These are phyloP conservation scores for Sanderia malayensis DNA, from an alignment of 30 jellyfish, hydroid and myxozoan species.

Conservation along the genomic window DNA sequence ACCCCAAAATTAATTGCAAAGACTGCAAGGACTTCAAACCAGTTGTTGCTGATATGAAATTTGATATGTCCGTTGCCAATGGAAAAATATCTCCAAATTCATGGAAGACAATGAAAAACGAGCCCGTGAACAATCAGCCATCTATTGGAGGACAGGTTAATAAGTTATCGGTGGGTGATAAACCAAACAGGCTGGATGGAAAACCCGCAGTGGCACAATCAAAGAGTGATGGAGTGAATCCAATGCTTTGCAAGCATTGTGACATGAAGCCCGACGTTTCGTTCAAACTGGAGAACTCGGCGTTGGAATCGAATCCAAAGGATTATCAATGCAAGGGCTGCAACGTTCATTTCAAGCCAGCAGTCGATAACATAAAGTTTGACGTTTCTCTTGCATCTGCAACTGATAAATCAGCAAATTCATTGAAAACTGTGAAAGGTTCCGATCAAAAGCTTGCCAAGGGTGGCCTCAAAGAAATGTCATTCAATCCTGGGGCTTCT, in stretches of 20 bases:
- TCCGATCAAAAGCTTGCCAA: background rate
- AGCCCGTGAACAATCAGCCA: background rate
- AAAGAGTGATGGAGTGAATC: background rate
- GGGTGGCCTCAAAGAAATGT: background rate
- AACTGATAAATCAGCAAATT: constrained; percentile 14
- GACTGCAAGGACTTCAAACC: constrained; percentile 49
- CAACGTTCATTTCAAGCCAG: constrained; percentile 39
- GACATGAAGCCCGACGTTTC: constrained; percentile 53
- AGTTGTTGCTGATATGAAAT: constrained; percentile 28
- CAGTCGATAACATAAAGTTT: constrained; percentile 28
- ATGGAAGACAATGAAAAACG: background rate
- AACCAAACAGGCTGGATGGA: background rate
- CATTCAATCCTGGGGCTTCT: no score
- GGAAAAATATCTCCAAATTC: constrained; percentile 19
- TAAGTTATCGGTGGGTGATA: background rate
- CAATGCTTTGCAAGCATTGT: constrained; percentile 30
- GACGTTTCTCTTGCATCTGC: constrained; percentile 6
- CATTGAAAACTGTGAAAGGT: background rate
- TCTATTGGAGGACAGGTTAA: constrained; percentile 2
- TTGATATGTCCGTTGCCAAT: constrained; percentile 16
- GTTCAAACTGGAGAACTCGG: constrained; percentile 39
- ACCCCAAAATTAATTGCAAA: constrained; percentile 32
- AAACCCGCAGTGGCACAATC: background rate
- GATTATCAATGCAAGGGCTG: constrained; percentile 37
- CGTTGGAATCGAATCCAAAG: constrained; percentile 26